phyloP scores from a whole-genome alignment of 1,140 invertebrate genomes.

The Temnothorax nylanderi region DNA sequence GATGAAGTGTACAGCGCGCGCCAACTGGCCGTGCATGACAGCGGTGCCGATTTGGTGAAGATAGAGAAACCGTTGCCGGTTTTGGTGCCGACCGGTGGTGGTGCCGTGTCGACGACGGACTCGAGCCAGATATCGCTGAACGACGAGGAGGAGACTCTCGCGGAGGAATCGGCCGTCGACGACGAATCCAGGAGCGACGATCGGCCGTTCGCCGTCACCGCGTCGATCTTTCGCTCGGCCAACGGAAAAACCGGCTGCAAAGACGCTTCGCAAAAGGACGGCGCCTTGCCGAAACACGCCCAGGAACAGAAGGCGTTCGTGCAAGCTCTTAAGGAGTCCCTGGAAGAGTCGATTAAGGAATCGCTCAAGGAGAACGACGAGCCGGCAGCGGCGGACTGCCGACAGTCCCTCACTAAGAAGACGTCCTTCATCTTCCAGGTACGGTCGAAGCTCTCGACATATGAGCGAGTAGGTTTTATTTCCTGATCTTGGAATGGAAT shows the following conservation, averaged over 20 bases:
- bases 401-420: background rate
- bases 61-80: slow-evolving; percentile 31
- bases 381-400: background rate
- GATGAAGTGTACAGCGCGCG: slow-evolving; percentile 94
- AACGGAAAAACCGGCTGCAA: background rate
- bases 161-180: slow-evolving; percentile 1
- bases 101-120: background rate
- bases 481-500: background rate
- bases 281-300: slow-evolving; percentile 55
- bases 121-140: slow-evolving; percentile 23
- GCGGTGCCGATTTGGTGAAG: slow-evolving; percentile 48
- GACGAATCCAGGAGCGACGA: slow-evolving; percentile 20
- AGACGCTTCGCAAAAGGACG: slow-evolving; percentile 64
- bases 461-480: background rate
- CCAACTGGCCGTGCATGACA: slow-evolving; percentile 86
- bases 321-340: slow-evolving; percentile 52
- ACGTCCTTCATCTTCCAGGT: slow-evolving; percentile 72
- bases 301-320: slow-evolving; percentile 58
- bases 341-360: slow-evolving; percentile 58
- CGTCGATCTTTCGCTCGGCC: slow-evolving; percentile 68
- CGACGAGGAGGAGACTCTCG: background rate
- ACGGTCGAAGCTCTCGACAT: background rate
- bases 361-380: slow-evolving; percentile 65
- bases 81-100: slow-evolving; percentile 50
- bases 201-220: slow-evolving; percentile 74